A percentile compares a stretch with the other conserved stretches of the same genome.
phyloP scores from a whole-genome alignment of 2,888 invertebrate genomes.

The Lasioglossum oenotherae region DNA sequence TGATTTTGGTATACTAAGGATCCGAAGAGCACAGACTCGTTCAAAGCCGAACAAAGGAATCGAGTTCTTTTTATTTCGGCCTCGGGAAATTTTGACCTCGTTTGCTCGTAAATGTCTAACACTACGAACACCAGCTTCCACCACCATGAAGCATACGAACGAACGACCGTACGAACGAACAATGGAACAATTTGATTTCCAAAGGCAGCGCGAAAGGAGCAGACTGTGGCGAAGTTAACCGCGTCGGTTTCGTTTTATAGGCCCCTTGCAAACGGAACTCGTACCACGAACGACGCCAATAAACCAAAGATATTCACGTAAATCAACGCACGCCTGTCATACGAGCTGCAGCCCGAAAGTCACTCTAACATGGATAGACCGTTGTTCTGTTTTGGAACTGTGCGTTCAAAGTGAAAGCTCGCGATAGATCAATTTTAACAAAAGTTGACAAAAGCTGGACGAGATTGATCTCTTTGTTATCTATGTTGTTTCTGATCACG shows the following conservation, averaged over 20 bases:
- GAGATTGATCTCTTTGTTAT: too few relatives aligned
- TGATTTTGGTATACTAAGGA: not conserved
- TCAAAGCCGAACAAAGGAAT: not conserved
- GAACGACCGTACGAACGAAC: not conserved
- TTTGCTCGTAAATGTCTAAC: constrained; percentile 31
- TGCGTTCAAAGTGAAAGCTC: not conserved
- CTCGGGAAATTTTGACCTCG: constrained; percentile 12
- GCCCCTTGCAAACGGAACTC: constrained; percentile 17
- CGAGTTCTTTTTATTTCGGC: not conserved
- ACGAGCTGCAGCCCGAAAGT: constrained; percentile 20
- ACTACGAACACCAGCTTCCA: not conserved
- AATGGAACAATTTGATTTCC: constrained; percentile 24
- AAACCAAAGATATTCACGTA: constrained; percentile 42
- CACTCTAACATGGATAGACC: too few relatives aligned
- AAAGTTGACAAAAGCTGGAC: not conserved
- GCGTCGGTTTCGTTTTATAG: constrained; percentile 18
- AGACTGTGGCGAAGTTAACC: constrained; percentile 16
- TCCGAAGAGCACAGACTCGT: not conserved
- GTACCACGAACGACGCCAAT: constrained; percentile 15
- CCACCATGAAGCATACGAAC: not conserved
- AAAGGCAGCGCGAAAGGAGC: constrained; percentile 12
- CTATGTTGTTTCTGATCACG: not conserved
- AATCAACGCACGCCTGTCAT: constrained; percentile 36
- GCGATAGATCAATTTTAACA: not conserved
- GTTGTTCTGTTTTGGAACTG: not conserved